Base-by-base conservation (phyloP, 1,140 invertebrate genomes). In the Tribolium castaneum region DNA sequence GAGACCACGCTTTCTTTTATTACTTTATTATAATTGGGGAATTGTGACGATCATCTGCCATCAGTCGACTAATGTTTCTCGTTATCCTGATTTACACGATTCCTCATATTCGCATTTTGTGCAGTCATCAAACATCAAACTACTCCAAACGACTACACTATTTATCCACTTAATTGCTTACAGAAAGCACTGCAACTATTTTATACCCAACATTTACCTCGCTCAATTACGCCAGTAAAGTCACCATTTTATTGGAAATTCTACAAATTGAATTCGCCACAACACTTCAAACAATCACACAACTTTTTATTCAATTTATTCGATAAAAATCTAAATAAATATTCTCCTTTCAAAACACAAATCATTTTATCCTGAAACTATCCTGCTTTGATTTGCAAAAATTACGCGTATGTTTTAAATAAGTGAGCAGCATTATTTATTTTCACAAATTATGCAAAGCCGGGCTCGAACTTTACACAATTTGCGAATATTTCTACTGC, bases 1-100 rank as follows among this genome's bases (percentile, higher is more conserved):
- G 35, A 22, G 76, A 49, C 51, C 52, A 56, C 66, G 76, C 51
- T 77, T 77, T 77, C 70, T 77, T 72, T 77, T 77, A 77, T 77
- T 59, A 72, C 70, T 77, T 70, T 70, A 70, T 70, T 75, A 75
- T 75, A 75, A 75, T 75, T 75, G 72, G 52, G 35, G 50, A 49
- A 52, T 73, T 54, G 49, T 73, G 52, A 73, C 71, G 13, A 73
- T 73, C 49, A 73, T 52, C 72, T 45, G 39, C 72, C 54, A 56
- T 54, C 72, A 56, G 13, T 34, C 72, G 54, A 56, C 72, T 59
- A 75, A 75, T 56, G 51, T n/a, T 16, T n/a, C 52, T 59, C 72
- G 34, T 75, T 75, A 54, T 35, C 49, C 49, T 30, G 71, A 73
- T 50, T 52, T 52, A 25, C n/a, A 30, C 71, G 22, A 73, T 73